Percentiles rank a stretch among this genome's conserved stretches.
phyloP scores from a whole-genome alignment of 2,888 invertebrate genomes.

The Idaea dimidiata region DNA sequence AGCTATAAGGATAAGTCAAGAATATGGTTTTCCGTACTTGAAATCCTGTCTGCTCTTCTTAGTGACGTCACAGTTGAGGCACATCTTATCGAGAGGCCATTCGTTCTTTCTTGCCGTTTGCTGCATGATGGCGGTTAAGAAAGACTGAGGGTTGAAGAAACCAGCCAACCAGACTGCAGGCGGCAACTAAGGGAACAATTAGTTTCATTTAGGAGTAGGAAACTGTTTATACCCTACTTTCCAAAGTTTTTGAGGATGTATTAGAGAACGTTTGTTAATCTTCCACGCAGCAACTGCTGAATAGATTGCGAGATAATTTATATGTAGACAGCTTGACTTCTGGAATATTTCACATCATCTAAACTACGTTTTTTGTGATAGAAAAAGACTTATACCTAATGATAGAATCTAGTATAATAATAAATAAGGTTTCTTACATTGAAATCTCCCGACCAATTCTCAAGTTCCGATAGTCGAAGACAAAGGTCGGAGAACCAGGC shows the following conservation, averaged over 20 bases:
- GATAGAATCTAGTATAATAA: too few relatives aligned
- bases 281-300: too few relatives aligned
- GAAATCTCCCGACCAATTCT: slow-evolving; percentile 94
- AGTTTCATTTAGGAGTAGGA: background rate
- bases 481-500: slow-evolving; percentile 94
- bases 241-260: too few relatives aligned
- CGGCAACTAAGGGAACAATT: slow-evolving; percentile 82
- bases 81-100: slow-evolving; percentile 98
- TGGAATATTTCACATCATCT: too few relatives aligned
- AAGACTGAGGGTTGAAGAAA: slow-evolving; percentile 98
- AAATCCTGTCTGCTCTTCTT: slow-evolving; percentile 93
- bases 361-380: too few relatives aligned
- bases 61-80: slow-evolving; percentile 95
- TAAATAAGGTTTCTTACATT: slow-evolving; percentile 60
- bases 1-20: background rate
- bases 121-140: slow-evolving; percentile 98
- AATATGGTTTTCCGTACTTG: slow-evolving; percentile 68
- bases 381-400: too few relatives aligned
- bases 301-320: too few relatives aligned
- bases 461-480: slow-evolving; percentile 88
- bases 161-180: slow-evolving; percentile 95
- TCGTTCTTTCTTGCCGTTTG: slow-evolving; percentile 97
- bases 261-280: too few relatives aligned
- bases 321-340: too few relatives aligned
- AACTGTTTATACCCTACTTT: background rate